Base-by-base conservation (phyloP, 2,888 invertebrate species). In the Amphipyra tragopoginis region DNA sequence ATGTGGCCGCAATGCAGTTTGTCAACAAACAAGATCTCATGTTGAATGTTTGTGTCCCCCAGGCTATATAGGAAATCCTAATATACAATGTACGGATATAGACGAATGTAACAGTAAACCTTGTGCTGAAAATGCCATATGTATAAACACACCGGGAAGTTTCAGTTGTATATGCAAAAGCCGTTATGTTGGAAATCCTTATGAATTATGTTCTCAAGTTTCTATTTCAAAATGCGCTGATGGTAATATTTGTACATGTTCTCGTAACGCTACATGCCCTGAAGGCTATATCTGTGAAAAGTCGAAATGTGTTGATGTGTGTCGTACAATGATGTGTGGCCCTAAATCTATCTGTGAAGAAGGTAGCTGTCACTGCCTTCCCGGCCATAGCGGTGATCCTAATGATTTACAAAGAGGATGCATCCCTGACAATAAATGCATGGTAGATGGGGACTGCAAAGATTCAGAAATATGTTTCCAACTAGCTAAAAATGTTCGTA, bases 101-200 rank as follows among this genome's bases (percentile, higher is more conserved):
- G 97, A 98, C 83, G 98, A 98, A 91, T 98, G 98, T 84, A 95
- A 94, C 65, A 96, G 96, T 71, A 97, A 96, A 80, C 97, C 97
- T 0, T 98, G 98, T 83, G 98, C 97, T 7, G 95, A 96, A 80
- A 97, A 98, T 86, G 98, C 99, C 0, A 97, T 97, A 44, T 99
- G 99, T 85, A 97, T 98, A 72, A 99, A 99, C 86, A 97, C 97
- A 0, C 96, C 97, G 11, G 99, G 99, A 54, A 97, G 97, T 79
- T 99, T 97, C 86, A 98, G 98, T 85, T 99, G 99, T 87, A 96
- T 97, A 42, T 99, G 99, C 85, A 97, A 97, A 85, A 97, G 97
- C 69, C 97, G 97, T 50, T 97, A 96, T 86, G 96, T 97, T 61
- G 98, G 98, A 49, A 98, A 98, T 95, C 98, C 98, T 0, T 98